Conservation (phyloP, 2,888 invertebrate genomes). For the Fragum sueziense region DNA sequence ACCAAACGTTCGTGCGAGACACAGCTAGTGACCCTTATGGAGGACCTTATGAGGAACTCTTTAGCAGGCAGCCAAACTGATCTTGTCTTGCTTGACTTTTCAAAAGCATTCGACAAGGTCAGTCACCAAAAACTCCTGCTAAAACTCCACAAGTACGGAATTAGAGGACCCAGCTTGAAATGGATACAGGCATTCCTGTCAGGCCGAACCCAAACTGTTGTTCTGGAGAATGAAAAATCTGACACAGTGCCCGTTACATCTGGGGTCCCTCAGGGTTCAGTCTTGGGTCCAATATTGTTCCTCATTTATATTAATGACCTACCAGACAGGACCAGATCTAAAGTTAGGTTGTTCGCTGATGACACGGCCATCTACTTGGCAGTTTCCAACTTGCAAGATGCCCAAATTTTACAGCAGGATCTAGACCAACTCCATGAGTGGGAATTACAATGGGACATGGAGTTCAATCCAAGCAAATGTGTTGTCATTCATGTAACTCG, state of each 20-base stretch:
- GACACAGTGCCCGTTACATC: neutral
- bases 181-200: too few relatives aligned
- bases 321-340: neutral
- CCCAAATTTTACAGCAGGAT: slow-evolving; percentile 4
- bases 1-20: neutral
- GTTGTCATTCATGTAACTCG: too few relatives aligned
- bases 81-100: too few relatives aligned
- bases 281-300: neutral
- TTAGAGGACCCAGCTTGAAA: neutral
- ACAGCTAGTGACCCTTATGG: neutral
- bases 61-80: neutral
- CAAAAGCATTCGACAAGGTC: too few relatives aligned
- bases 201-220: too few relatives aligned
- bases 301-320: neutral
- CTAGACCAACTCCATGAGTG: neutral
- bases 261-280: neutral
- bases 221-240: neutral
- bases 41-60: neutral
- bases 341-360: neutral
- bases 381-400: neutral
- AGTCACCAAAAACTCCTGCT: neutral
- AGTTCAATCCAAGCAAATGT: slow-evolving; percentile 4
- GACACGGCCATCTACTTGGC: neutral
- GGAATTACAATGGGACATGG: neutral
- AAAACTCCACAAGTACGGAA: neutral